These are phyloP conservation scores for Eupsilia transversa DNA, from an alignment of 2,888 invertebrate genomes.

Conservation along the genomic window DNA sequence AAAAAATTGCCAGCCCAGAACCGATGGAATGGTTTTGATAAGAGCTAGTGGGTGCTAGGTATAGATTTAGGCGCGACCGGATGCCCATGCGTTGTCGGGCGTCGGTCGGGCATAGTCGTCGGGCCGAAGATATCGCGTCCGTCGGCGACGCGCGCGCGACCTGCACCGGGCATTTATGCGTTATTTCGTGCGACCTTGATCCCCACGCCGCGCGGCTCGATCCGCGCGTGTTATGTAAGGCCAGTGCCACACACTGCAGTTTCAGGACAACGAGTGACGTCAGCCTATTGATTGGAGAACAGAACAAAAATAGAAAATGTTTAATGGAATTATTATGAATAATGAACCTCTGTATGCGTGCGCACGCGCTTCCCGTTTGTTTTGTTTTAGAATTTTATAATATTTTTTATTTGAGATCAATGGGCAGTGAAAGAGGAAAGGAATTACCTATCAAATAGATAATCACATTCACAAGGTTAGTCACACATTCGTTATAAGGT, in stretches of 20 bases:
- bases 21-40: constrained; percentile 27
- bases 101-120: constrained; percentile 29
- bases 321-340: constrained; percentile 61
- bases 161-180: constrained; percentile 74
- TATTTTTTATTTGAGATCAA: constrained; percentile 39
- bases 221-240: constrained; percentile 85
- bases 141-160: constrained; percentile 43
- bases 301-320: constrained; percentile 58
- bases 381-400: constrained; percentile 42
- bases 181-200: constrained; percentile 87
- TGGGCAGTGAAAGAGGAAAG: not conserved
- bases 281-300: constrained; percentile 54
- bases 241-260: constrained; percentile 75
- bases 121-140: constrained; percentile 47
- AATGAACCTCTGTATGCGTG: constrained; percentile 53
- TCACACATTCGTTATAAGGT: not conserved
- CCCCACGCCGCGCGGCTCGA: constrained; percentile 85
- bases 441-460: not conserved
- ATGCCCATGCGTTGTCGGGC: constrained; percentile 70
- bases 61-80: constrained; percentile 80
- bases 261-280: constrained; percentile 63
- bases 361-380: constrained; percentile 35
- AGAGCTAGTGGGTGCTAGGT: constrained; percentile 27
- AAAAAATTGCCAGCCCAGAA: constrained; percentile 4
- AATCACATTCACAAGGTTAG: constrained; percentile 3